Percentiles rank a stretch among this genome's conserved stretches.
phyloP scores from a whole-genome alignment of 2,888 invertebrate species.

The Hyposoter didymator region DNA sequence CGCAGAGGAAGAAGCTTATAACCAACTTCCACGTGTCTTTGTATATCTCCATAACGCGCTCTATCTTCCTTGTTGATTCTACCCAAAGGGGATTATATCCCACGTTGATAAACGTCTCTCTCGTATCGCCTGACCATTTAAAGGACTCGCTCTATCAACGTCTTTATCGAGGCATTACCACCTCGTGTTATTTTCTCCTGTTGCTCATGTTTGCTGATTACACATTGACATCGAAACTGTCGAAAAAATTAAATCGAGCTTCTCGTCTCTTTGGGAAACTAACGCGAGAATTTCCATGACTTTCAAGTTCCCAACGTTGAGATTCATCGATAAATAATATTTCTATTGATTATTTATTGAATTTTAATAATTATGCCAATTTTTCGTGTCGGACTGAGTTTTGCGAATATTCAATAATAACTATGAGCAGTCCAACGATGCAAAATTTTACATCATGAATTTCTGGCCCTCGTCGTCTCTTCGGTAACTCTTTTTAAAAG shows the following conservation, averaged over 20 bases:
- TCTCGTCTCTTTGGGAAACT: not conserved
- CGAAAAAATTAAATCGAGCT: not conserved
- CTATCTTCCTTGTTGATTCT: conserved; percentile 24
- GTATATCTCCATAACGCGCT: conserved; percentile 22
- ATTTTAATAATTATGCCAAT: too few relatives aligned
- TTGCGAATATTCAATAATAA: too few relatives aligned
- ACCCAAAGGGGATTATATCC: conserved; percentile 29
- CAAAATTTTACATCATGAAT: too few relatives aligned
- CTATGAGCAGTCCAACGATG: too few relatives aligned
- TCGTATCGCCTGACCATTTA: conserved; percentile 30
- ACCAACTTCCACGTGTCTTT: conserved; percentile 33
- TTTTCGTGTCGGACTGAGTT: too few relatives aligned
- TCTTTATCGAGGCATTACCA: conserved; percentile 36
- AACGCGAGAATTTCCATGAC: too few relatives aligned
- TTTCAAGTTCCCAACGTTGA: too few relatives aligned
- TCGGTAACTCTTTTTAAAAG: too few relatives aligned
- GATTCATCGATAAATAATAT: too few relatives aligned
- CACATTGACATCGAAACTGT: not conserved
- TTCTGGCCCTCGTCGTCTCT: too few relatives aligned
- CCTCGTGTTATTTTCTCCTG: not conserved
- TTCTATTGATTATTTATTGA: too few relatives aligned
- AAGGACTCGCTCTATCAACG: conserved; percentile 41
- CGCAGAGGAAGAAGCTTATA: conserved; percentile 26
- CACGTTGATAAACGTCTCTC: conserved; percentile 23
- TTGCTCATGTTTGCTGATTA: conserved; percentile 9